Evolutionary conservation across 2,888 invertebrate genomes (phyloP).

Genomic region (Cephus spinipes): DNA sequence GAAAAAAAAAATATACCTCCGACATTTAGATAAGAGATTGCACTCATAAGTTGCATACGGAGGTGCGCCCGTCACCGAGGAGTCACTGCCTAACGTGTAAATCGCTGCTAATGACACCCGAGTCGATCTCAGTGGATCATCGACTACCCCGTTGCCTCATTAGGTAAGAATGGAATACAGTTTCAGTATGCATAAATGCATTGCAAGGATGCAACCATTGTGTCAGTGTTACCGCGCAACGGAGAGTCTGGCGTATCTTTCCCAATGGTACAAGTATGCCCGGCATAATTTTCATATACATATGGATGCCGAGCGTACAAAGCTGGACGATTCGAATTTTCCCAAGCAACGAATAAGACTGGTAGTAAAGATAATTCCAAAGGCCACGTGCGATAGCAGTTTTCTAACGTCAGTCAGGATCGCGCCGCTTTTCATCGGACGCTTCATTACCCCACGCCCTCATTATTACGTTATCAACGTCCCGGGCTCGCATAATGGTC

Average conservation of each 20-base stretch:
- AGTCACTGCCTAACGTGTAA: constrained; percentile 18
- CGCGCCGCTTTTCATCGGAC: constrained; percentile 44
- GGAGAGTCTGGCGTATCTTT: not conserved
- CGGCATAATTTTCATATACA: too few relatives aligned
- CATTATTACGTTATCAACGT: constrained; percentile 63
- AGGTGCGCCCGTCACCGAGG: not conserved
- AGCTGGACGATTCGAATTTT: not conserved
- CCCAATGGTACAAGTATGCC: not conserved
- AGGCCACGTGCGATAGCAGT: not conserved
- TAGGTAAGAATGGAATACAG: constrained; percentile 24
- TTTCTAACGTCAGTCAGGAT: constrained; percentile 45
- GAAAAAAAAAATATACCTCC: not conserved
- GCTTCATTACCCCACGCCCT: constrained; percentile 59
- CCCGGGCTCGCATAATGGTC: constrained; percentile 47
- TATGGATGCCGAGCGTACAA: not conserved
- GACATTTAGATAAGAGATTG: not conserved
- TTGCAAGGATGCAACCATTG: not conserved
- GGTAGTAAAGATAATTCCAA: not conserved
- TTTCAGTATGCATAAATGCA: not conserved
- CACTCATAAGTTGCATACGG: not conserved
- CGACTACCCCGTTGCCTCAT: constrained; percentile 34
- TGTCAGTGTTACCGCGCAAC: not conserved
- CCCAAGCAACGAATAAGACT: not conserved
- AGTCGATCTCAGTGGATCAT: constrained; percentile 47
- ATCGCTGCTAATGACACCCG: constrained; percentile 45